Evolutionary conservation across 2,113 vertebrate genomes (phyloP).

Genomic region (Pithys albifrons): DNA sequence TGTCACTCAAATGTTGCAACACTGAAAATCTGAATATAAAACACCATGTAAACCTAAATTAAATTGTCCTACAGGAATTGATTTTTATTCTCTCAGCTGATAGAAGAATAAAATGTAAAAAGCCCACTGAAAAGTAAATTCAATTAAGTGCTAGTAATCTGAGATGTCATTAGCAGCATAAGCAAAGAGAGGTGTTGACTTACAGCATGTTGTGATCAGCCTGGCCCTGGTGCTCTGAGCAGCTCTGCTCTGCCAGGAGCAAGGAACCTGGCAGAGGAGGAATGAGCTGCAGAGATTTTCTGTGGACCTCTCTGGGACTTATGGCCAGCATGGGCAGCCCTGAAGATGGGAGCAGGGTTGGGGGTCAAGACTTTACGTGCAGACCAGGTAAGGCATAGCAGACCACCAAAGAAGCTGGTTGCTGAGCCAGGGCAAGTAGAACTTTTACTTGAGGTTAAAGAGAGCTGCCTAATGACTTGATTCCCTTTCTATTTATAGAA

Average conservation of each 20-base stretch:
- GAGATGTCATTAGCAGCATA: not conserved
- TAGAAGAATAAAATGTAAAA: not conserved
- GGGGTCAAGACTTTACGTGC: accelerated
- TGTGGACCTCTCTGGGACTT: not conserved
- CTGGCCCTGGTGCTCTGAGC: not conserved
- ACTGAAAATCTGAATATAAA: not conserved
- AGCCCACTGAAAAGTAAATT: constrained; percentile 2
- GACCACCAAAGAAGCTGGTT: not conserved
- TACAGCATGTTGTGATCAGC: not conserved
- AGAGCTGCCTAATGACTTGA: not conserved
- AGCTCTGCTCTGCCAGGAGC: not conserved
- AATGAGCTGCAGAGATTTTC: not conserved
- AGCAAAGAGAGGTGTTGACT: constrained; percentile 1
- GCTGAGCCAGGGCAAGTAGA: not conserved
- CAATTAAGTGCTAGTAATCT: not conserved
- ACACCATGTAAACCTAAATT: not conserved
- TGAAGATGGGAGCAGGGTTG: not conserved
- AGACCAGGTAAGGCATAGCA: not conserved
- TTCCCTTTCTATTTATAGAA: not conserved
- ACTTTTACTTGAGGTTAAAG: not conserved
- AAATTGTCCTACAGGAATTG: not conserved
- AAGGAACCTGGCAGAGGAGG: not conserved
- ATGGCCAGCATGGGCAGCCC: not conserved
- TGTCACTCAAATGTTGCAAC: not conserved
- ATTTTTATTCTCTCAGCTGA: constrained; percentile 9